phyloP scores from a whole-genome alignment of 2,888 invertebrate species.

The Lathronympha strigana region DNA sequence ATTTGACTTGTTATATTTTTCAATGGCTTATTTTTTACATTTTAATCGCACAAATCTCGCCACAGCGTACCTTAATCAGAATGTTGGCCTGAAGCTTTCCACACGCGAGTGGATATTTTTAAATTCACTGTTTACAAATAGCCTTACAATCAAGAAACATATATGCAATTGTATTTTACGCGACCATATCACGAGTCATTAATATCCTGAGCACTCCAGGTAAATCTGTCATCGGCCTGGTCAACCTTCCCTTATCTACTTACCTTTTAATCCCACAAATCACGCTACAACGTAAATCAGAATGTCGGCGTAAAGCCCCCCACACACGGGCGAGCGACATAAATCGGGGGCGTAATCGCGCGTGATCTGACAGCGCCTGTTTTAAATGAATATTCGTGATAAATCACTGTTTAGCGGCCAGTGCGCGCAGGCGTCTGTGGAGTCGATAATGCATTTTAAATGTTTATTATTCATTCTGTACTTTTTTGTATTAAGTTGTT shows the following conservation, averaged over 20 bases:
- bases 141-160: no score
- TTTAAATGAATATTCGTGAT: slow-evolving; percentile 81
- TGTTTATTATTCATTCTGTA: no score
- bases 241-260: neutral
- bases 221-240: neutral
- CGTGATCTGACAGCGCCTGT: slow-evolving; percentile 78
- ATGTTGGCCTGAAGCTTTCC: slow-evolving; percentile 48
- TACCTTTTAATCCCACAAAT: slow-evolving; percentile 6
- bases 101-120: slow-evolving; percentile 54
- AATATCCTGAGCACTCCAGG: neutral
- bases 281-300: slow-evolving; percentile 1
- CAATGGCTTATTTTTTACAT: slow-evolving; percentile 16
- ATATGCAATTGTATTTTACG: no score
- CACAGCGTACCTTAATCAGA: slow-evolving; percentile 36
- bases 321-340: slow-evolving; percentile 58
- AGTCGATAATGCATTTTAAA: slow-evolving; percentile 47
- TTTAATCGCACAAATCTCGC: slow-evolving; percentile 33
- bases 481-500: no score
- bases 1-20: no score
- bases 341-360: slow-evolving; percentile 76
- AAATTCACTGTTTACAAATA: no score
- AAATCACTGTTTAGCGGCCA: slow-evolving; percentile 79
- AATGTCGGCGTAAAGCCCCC: slow-evolving; percentile 39
- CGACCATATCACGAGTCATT: neutral
- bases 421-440: slow-evolving; percentile 53